Conservation (phyloP, 2,888 invertebrate species). For the Agrotis clavis region DNA sequence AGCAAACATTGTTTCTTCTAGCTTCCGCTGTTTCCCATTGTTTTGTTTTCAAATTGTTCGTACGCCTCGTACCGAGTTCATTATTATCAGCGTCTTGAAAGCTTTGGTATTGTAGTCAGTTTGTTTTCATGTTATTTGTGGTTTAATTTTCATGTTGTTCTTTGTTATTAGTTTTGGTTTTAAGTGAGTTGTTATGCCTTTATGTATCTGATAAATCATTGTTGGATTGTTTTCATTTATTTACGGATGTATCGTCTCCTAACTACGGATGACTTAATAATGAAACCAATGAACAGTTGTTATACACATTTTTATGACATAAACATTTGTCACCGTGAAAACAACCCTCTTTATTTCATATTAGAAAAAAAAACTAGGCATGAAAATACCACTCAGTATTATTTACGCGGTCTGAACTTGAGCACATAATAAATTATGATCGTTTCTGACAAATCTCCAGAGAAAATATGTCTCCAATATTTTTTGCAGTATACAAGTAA, state of each 20-base stretch:
- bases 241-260: not conserved
- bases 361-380: slow-evolving; percentile 12
- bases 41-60: slow-evolving; percentile 70
- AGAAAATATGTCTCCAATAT: slow-evolving; percentile 47
- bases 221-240: not conserved
- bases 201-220: slow-evolving; percentile 2
- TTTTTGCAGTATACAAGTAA: slow-evolving; percentile 35
- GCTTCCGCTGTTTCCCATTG: slow-evolving; percentile 42
- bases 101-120: slow-evolving; percentile 50
- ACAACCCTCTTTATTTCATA: too few relatives aligned
- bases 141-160: slow-evolving; percentile 37
- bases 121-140: slow-evolving; percentile 45
- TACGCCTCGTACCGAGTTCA: slow-evolving; percentile 54
- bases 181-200: not conserved
- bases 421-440: slow-evolving; percentile 46
- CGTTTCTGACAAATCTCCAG: slow-evolving; percentile 52
- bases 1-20: slow-evolving; percentile 59
- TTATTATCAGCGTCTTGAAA: slow-evolving; percentile 65
- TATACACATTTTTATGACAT: too few relatives aligned
- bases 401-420: slow-evolving; percentile 45
- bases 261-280: not conserved
- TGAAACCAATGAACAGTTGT: too few relatives aligned
- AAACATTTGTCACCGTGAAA: too few relatives aligned
- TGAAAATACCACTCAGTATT: slow-evolving; percentile 40
- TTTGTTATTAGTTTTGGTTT: slow-evolving; percentile 31